A percentile compares a stretch with the other conserved stretches of the same genome.
Conservation (phyloP, 2,797 vertebrate species). For the Dendrocincla fuliginosa region DNA sequence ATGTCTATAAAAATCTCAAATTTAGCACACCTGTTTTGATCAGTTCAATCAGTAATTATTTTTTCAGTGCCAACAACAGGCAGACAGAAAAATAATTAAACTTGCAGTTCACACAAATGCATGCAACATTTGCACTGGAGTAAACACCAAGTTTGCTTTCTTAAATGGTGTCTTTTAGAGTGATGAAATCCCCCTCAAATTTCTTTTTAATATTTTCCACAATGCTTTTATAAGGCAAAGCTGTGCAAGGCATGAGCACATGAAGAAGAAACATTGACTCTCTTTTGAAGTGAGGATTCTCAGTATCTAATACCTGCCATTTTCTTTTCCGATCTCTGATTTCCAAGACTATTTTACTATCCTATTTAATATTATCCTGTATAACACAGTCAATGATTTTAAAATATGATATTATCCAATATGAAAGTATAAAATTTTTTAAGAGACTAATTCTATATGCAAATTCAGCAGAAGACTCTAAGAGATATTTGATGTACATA, state of each 20-base stretch:
- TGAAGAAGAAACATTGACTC: not conserved
- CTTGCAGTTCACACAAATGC: not conserved
- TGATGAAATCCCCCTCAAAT: not conserved
- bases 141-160: not conserved
- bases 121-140: not conserved
- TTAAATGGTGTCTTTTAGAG: not conserved
- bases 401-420: not conserved
- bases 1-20: not conserved
- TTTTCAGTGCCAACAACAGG: not conserved
- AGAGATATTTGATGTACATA: not conserved
- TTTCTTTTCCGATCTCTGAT: not conserved
- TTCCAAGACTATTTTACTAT: not conserved
- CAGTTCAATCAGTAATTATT: not conserved
- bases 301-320: not conserved
- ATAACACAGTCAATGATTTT: not conserved
- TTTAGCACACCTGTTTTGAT: not conserved
- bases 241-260: accelerated
- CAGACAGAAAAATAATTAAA: not conserved
- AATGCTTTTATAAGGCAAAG: not conserved
- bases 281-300: not conserved
- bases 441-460: not conserved
- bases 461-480: not conserved
- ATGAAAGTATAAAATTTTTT: not conserved
- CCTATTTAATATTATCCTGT: not conserved
- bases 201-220: not conserved